Evolutionary conservation across 2,113 vertebrate species (phyloP), one percentile per base, ranked within the genome.

Genomic region (Gymnocephalus cernua): DNA sequence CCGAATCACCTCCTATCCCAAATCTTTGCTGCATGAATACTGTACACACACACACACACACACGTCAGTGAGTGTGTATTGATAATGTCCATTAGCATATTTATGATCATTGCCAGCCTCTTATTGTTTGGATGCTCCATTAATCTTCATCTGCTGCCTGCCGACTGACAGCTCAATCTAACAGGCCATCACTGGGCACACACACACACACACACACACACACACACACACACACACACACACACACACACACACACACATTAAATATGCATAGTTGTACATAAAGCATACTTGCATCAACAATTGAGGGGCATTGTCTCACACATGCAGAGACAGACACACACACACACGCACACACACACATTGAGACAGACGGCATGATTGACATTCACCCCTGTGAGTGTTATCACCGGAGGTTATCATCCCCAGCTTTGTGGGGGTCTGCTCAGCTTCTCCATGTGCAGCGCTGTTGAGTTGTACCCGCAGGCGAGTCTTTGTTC

Each of bases 121-220:
- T 98, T 98, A 99, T 99, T 99, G 97, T 99, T 97, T 95, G 90
- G 92, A 87, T 86, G 93, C 96, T 95, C 96, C 97, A 99, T 99
- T 99, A 98, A 99, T 99, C 98, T 98, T 99, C 97, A 96, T 98
- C 97, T 95, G 95, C 95, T 96, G 96, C 97, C 95, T 96, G 91
- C 89, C 92, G 86, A 95, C 95, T 98, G 97, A 99, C 98, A 99
- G 97, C 98, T 98, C 97, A 99, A 99, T 99, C 97, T 98, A 97
- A 96, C 97, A 96, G 96, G 96, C 95, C 97, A 98, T 98, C 96
- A 93, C 94, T 95, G 95, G 95, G 95, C 95, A 87, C 32, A 32
- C 32, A 32, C 5, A 32, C 32, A 64, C 58, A 54, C 85, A 72
- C 63, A 73, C 84, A 82, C 73, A 79, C 67, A 77, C 58, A 82